Conservation (phyloP, 53 echinoderm and acorn worm species). For the Antedon mediterranea region DNA sequence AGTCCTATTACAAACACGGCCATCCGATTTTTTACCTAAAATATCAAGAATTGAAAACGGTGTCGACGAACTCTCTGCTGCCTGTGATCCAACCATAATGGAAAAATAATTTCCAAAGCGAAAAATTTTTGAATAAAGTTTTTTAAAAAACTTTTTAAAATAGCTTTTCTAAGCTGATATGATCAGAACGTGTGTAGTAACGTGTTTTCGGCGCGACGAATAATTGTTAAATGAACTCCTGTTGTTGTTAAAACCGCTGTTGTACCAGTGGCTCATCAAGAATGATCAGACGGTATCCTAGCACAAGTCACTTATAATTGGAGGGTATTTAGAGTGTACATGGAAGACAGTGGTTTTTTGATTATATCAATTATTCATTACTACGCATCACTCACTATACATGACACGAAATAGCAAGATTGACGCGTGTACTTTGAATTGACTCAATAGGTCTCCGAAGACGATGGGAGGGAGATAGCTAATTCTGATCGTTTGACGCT, state of each 20-base stretch:
- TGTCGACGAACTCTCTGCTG: constrained; percentile 17
- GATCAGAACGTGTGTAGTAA: not conserved
- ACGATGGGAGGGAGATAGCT: not conserved
- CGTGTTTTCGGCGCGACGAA: not conserved
- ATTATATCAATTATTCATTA: not conserved
- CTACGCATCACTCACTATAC: not conserved
- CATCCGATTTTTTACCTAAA: constrained; percentile 25
- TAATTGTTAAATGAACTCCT: not conserved
- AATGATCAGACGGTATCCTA: not conserved
- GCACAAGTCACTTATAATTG: not conserved
- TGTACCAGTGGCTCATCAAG: not conserved
- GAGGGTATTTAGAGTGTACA: not conserved
- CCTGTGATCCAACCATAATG: not conserved
- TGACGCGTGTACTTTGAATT: not conserved
- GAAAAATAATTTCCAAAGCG: not conserved
- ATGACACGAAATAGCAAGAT: not conserved
- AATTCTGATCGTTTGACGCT: not conserved
- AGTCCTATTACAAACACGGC: not conserved
- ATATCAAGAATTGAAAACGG: constrained; percentile 69
- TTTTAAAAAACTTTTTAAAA: not conserved
- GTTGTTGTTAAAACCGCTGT: not conserved
- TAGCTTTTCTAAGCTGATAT: not conserved
- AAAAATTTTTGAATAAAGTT: too few relatives aligned
- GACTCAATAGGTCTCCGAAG: not conserved
- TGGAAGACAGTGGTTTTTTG: not conserved